Percentiles rank a stretch among this genome's conserved stretches.
phyloP scores from a whole-genome alignment of 92 coral and sea anemone genomes.

The Micromussa lordhowensis region DNA sequence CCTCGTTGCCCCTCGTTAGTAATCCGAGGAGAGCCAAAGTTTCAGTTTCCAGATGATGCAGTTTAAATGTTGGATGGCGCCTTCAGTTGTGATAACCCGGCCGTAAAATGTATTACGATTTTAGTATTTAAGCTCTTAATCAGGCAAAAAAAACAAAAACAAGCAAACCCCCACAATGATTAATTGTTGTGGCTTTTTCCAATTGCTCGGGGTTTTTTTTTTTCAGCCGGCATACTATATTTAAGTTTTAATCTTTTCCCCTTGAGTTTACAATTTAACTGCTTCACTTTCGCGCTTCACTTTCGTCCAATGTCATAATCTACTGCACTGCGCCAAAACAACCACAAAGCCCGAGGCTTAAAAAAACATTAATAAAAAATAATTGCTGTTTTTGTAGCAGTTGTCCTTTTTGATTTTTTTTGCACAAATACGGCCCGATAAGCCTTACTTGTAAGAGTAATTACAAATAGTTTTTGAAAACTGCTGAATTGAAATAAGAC shows the following conservation, averaged over 20 bases:
- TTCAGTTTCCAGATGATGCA: no score
- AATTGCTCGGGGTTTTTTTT: not conserved
- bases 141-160: no score
- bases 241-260: not conserved
- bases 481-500: not conserved
- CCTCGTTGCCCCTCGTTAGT: no score
- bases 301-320: not conserved
- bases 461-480: not conserved
- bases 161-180: no score
- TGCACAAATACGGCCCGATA: not conserved
- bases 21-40: no score
- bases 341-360: not conserved
- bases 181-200: not conserved
- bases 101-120: no score
- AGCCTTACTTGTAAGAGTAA: no score
- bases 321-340: not conserved
- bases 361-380: not conserved
- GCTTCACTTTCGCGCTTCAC: not conserved
- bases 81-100: no score
- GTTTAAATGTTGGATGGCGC: no score
- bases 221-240: not conserved
- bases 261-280: not conserved
- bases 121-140: no score
- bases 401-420: not conserved
- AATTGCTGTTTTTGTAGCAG: not conserved